Conservation (phyloP, 2,797 vertebrate genomes). For the Cossypha niveicapilla region DNA sequence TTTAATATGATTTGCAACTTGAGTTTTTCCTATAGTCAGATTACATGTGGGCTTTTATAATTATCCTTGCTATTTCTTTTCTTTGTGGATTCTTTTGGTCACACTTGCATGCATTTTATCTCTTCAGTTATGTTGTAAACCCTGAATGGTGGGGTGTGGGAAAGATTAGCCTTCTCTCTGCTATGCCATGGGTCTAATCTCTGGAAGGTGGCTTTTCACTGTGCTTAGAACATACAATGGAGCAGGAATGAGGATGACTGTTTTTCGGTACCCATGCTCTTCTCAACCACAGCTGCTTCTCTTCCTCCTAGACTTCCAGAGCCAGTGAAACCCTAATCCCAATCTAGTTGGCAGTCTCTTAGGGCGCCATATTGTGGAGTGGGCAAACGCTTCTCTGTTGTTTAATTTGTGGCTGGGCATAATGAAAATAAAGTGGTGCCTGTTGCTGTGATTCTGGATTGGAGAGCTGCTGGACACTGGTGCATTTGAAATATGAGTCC, state of each 20-base stretch:
- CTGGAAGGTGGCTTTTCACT: not conserved
- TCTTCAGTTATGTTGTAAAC: not conserved
- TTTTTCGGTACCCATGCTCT: not conserved
- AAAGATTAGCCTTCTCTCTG: not conserved
- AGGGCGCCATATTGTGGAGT: not conserved
- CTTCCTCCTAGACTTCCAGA: not conserved
- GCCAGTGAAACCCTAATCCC: not conserved
- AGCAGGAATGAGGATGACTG: not conserved
- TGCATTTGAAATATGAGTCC: not conserved
- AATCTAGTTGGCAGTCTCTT: not conserved
- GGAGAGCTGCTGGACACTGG: not conserved
- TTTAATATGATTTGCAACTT: constrained; percentile 13
- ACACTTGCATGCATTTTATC: rapidly evolving
- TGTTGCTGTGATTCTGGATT: not conserved
- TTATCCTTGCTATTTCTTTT: not conserved
- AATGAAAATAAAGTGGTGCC: not conserved
- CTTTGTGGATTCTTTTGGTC: not conserved
- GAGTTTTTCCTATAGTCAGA: not conserved
- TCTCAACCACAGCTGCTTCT: not conserved
- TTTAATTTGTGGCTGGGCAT: not conserved
- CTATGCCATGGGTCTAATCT: not conserved
- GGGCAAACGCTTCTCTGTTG: not conserved
- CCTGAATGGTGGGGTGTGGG: not conserved
- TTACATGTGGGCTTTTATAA: not conserved
- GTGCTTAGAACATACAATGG: not conserved